Conservation (phyloP, 2,113 vertebrate genomes). For the Callospermophilus lateralis region DNA sequence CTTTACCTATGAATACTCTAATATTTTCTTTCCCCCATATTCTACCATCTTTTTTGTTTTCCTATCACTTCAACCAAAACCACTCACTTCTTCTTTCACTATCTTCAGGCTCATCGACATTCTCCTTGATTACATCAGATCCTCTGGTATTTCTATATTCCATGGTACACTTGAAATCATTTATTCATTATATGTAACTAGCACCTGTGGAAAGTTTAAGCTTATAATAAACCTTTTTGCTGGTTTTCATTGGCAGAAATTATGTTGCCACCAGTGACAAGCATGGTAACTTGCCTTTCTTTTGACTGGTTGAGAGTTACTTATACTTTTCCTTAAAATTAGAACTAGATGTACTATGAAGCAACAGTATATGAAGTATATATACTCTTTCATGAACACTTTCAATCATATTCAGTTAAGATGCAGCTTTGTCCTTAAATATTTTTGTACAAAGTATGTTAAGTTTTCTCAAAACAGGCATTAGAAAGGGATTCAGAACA, state of each 20-base stretch:
- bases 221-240: neutral
- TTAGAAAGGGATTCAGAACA: conserved; percentile 47
- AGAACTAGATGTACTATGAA: neutral
- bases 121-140: neutral
- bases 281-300: neutral
- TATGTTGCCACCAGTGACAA: neutral
- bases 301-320: neutral
- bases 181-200: conserved; percentile 2
- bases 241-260: neutral
- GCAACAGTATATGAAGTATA: neutral
- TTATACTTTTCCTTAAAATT: neutral
- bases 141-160: neutral
- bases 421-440: neutral
- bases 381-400: neutral
- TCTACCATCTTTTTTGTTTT: neutral
- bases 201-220: neutral
- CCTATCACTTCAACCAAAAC: neutral
- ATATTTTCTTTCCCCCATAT: neutral
- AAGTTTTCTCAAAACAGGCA: neutral
- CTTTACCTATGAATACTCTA: conserved; percentile 5
- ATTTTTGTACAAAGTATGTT: conserved; percentile 7
- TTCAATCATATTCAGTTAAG: neutral
- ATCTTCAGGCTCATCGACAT: neutral
- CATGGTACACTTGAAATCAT: neutral
- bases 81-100: neutral